Evolutionary conservation across 2,113 vertebrate genomes (phyloP), one percentile per base, ranked within the genome.

Genomic region (rabbit (Oryctolagus cuniculus)): DNA sequence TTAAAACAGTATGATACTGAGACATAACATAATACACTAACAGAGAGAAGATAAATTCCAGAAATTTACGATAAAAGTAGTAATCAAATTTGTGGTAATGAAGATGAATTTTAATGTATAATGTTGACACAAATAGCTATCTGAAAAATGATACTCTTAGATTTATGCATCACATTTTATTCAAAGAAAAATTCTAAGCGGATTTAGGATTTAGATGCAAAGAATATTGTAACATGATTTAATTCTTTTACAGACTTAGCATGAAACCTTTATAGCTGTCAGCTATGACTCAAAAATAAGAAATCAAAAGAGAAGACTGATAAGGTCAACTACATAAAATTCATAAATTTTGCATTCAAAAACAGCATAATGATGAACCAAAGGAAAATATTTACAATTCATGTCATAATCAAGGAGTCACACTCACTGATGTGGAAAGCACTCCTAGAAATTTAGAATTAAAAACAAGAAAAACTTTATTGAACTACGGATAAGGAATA

Each of bases 271-370:
- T 70, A 31, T 34, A 49, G 0, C n/a, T 44, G 6, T 44, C 6
- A 44, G 44, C 44, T 74, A 67, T 49, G 13, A 73, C 22, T 87
- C 27, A 79, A 31, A 85, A 81, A 53, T 49, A 34, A 94, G 80
- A 94, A 96, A 9, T 34, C 12, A 64, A 86, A 74, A 69, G 11
- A 72, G 79, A 88, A 61, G 13, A 36, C 0, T 77, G 66, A 17
- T 93, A 27, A 55, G 12, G 61, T 89, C 74, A 95, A 29, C 66
- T 21, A 72, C 6, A 67, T 58, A 90, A 81, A 69, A 63, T 61
- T 34, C 25, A 44, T 88, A 61, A 87, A 70, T 4, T 31, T 91
- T 81, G 34, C 38, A 64, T 85, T 93, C 24, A 75, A 90, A 89
- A 69, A n/a, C n/a, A 84, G 19, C 7, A 44, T 31, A 69, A 75